Evolutionary conservation across 2,888 invertebrate genomes (phyloP), one percentile per base, ranked within the genome.

Genomic region (Drosophila borealis): DNA sequence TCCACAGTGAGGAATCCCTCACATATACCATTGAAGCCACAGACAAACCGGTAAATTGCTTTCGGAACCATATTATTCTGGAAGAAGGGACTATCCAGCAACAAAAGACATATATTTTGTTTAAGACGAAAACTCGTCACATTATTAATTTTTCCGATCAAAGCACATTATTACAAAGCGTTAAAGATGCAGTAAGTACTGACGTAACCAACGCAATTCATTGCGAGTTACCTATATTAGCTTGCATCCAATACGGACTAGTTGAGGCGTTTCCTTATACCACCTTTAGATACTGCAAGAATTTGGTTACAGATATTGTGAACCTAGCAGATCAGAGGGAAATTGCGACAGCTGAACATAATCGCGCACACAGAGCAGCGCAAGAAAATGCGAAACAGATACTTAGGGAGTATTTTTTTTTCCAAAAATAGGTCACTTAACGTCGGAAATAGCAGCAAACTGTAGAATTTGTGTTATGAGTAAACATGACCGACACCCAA

Each of bases 381-480:
- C 39, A 50, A 21, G 50, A 39, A 37, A 50, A 37, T 13, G 50
- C 25, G n/a, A 19, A 55, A 37, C 54, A 55, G 17, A 44, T 55
- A 19, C 11, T 55, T 6, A 42, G 21, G 13, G 54, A 55, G 19
- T 55, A 53, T 36, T 54, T 9, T 54, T 45, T 45, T 55, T n/a
- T n/a, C 44, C 54, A 14, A 55, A 55, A 44, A 55, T 55, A 33
- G 29, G 21, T 21, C 14, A 34, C 14, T 11, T 46, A 17, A 44
- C 45, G 11, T 33, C 36, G 10, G 36, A 56, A 37, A 25, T 45
- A 19, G 46, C 36, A 17, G 37, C 46, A 11, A 46, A 56, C 45
- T 56, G 39, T 29, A 46, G 19, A 39, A 8, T 46, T 21, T 56
- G 56, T 37, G 45, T 45, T 21, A 37, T 2, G 42, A 41, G 10